Evolutionary conservation across 37 sponge, comb jelly and placozoan species (phyloP), one percentile per base, ranked within the genome.

Genomic region (Beroe ovata): DNA sequence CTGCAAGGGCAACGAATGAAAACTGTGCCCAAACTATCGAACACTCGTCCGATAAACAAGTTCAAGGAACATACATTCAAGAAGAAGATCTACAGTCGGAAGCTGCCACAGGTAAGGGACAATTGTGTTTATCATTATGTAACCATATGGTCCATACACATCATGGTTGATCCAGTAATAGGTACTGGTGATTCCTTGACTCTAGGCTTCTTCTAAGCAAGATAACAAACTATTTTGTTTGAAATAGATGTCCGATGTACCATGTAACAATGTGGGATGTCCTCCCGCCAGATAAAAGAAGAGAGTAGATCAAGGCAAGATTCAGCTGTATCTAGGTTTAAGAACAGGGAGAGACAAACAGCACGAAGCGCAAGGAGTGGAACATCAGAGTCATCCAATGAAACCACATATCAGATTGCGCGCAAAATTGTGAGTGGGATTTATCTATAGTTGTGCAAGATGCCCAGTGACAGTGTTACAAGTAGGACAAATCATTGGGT

Each of bases 41-140:
- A 66, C 69, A 66, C 29, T 66, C 69, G 69, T 4, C 36, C 69
- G 34, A 25, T 20, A 14, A 33, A 33, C 69, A 66, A 66, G 69
- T 66, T 66, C 69, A 66, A 66, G 35, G 69, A 66, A 33, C 69
- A 33, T 34, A 33, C 69, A 16, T 66, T 66, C 69, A 66, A 66
- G 69, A 66, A 66, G 30, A 66, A 66, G 30, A 30, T 66, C 1
- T 66, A 66, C 69, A 66, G 69, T 30, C 69, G 69, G 1, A 25
- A 30, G 18, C 69, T 66, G 2, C 69, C 69, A 19, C 69, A 66
- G 69, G 69, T 61, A 6, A 61, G 63, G n/a, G n/a, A n/a, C n/a
- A n/a, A n/a, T n/a, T n/a, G n/a, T n/a, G n/a, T n/a, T n/a, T n/a
- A n/a, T n/a, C n/a, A n/a, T n/a, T n/a, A n/a, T n/a, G n/a, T n/a